Evolutionary conservation across 2,113 vertebrate genomes (phyloP).

Genomic region (Grammomys dolichurus): DNA sequence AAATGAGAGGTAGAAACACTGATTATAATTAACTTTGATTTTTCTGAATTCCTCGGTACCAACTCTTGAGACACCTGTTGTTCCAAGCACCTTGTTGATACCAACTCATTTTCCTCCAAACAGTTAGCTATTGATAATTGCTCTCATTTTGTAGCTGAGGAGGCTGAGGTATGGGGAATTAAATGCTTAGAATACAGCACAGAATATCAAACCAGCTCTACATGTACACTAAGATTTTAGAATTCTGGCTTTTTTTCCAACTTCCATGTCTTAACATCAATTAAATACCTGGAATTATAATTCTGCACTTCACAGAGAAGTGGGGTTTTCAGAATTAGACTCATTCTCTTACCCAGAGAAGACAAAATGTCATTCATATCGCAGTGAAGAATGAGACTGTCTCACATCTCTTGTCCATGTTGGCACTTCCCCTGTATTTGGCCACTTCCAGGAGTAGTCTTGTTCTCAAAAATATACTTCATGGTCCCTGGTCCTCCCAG

Average conservation of each 20-base stretch:
- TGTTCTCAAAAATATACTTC: neutral
- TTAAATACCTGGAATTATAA: constrained; percentile 9
- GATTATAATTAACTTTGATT: no score
- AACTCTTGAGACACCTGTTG: neutral
- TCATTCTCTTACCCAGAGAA: constrained; percentile 29
- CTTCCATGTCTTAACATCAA: constrained; percentile 11
- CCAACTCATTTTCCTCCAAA: neutral
- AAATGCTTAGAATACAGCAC: neutral
- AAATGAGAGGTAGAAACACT: neutral
- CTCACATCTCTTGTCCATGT: neutral
- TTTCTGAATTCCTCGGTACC: neutral
- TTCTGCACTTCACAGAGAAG: neutral
- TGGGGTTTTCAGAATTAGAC: neutral
- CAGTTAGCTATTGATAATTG: neutral
- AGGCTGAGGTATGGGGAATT: neutral
- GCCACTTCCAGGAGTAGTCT: neutral
- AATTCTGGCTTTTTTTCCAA: constrained; percentile 32
- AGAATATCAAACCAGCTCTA: neutral
- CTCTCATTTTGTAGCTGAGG: neutral
- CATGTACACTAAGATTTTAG: neutral
- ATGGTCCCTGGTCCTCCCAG: neutral
- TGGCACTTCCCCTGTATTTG: neutral
- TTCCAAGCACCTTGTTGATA: neutral
- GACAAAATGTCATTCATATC: neutral
- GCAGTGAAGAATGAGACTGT: neutral